phyloP scores from a whole-genome alignment of 2,113 vertebrate genomes.

The Hiodon tergisus region DNA sequence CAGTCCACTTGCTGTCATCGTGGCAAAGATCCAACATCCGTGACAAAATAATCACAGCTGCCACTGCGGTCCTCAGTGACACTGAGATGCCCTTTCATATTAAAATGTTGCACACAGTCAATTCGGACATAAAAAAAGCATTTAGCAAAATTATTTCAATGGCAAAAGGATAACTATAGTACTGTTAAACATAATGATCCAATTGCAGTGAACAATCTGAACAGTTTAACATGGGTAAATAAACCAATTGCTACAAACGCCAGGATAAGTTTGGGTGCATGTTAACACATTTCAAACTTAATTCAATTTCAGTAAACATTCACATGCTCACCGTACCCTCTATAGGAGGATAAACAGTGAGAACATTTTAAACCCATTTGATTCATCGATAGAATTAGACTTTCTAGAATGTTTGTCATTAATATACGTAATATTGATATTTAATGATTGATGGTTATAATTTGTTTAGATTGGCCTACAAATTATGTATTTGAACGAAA shows the following conservation, averaged over 20 bases:
- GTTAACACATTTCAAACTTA: too few relatives aligned
- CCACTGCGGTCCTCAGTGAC: slow-evolving; percentile 46
- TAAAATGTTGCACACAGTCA: slow-evolving; percentile 11
- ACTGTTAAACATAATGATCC: too few relatives aligned
- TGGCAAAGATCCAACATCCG: slow-evolving; percentile 46
- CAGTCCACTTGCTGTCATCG: slow-evolving; percentile 45
- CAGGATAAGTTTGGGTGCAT: too few relatives aligned
- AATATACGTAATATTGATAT: background rate
- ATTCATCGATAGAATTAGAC: too few relatives aligned
- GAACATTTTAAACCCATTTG: too few relatives aligned
- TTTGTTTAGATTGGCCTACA: background rate
- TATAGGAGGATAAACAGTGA: too few relatives aligned
- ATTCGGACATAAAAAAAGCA: background rate
- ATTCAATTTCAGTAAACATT: too few relatives aligned
- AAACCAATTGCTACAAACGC: too few relatives aligned
- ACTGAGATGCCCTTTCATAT: slow-evolving; percentile 39
- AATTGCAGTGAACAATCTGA: too few relatives aligned
- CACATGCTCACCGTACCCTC: too few relatives aligned
- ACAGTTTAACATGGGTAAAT: too few relatives aligned
- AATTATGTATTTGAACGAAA: background rate
- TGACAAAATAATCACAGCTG: slow-evolving; percentile 54
- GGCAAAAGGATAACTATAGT: too few relatives aligned
- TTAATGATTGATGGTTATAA: background rate
- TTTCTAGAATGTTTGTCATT: slow-evolving; percentile 4
- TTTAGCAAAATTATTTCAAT: background rate